phyloP scores from a whole-genome alignment of 2,113 vertebrate genomes.

The Dasyornis broadbenti region DNA sequence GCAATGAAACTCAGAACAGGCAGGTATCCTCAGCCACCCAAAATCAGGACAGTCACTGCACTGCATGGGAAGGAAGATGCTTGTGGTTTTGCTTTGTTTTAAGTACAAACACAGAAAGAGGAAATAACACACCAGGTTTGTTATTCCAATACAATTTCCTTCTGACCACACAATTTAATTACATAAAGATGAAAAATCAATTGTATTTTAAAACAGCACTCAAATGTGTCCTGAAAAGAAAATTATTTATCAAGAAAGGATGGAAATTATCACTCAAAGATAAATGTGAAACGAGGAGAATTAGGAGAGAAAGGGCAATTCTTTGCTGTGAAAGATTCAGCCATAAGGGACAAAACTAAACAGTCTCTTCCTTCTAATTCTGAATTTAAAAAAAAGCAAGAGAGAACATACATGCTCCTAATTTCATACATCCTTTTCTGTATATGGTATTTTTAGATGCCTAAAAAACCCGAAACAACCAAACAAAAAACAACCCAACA shows the following conservation, averaged over 20 bases:
- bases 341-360: background rate
- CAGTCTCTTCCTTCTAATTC: background rate
- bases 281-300: background rate
- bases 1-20: background rate
- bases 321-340: constrained; percentile 16
- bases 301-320: background rate
- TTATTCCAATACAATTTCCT: background rate
- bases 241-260: constrained; percentile 4
- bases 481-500: background rate
- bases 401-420: background rate
- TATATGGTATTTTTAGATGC: background rate
- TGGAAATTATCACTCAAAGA: constrained; percentile 46
- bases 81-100: background rate
- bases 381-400: background rate
- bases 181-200: background rate
- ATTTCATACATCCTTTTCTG: background rate
- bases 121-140: background rate
- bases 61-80: background rate
- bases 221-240: background rate
- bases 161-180: constrained; percentile 20
- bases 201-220: constrained; percentile 19
- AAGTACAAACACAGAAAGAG: background rate
- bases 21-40: background rate
- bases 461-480: background rate
- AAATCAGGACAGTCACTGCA: background rate